Evolutionary conservation across 2,797 vertebrate species (phyloP).

Genomic region (Lerista edwardsae): DNA sequence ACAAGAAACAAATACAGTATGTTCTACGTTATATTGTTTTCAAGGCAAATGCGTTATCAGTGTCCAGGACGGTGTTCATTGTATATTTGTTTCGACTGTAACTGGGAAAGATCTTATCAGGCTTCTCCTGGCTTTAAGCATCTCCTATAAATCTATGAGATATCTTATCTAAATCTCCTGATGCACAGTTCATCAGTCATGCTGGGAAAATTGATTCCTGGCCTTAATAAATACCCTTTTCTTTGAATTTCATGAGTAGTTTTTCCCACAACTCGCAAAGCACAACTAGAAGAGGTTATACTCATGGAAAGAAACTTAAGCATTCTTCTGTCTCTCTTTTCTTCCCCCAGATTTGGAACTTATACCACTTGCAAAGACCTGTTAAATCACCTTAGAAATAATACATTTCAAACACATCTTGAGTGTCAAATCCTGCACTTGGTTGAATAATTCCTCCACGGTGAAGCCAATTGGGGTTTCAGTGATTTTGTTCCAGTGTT

Average conservation of each 20-base stretch:
- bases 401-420: background rate
- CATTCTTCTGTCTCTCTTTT: background rate
- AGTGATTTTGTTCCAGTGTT: conserved; percentile 11
- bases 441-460: background rate
- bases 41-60: rapidly evolving
- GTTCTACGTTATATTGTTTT: background rate
- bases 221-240: conserved; percentile 21
- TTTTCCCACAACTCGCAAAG: conserved; percentile 2
- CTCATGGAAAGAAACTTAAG: conserved; percentile 11
- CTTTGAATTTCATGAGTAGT: conserved; percentile 39
- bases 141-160: conserved; percentile 41
- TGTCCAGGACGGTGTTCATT: background rate
- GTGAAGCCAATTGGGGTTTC: background rate
- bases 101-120: conserved; percentile 32
- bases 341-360: conserved; percentile 10
- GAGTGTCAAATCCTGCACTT: conserved; percentile 8
- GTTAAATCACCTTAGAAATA: conserved; percentile 16
- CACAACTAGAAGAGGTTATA: conserved; percentile 7
- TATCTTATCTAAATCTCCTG: conserved; percentile 42
- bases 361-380: conserved; percentile 2
- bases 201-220: conserved; percentile 50
- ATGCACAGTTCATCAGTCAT: conserved; percentile 30
- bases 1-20: background rate
- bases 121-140: conserved; percentile 52
- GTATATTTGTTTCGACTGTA: conserved; percentile 15